phyloP scores from a whole-genome alignment of 2,113 vertebrate genomes.

The Notothenia rossii region DNA sequence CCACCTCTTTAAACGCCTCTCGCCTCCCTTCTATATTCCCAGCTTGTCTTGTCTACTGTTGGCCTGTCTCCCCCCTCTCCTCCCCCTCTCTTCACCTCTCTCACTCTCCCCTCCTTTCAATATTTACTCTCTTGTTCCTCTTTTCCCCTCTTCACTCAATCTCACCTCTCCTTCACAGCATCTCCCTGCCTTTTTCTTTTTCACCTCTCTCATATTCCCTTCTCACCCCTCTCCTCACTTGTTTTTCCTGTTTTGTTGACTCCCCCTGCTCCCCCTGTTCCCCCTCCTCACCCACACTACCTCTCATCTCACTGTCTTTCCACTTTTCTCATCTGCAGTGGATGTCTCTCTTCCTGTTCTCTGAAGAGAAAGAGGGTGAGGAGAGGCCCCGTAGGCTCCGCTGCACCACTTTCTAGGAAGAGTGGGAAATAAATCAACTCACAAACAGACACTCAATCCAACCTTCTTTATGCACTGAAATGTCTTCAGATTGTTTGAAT shows the following conservation, averaged over 20 bases:
- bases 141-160: constrained; percentile 42
- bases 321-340: constrained; percentile 15
- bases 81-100: constrained; percentile 21
- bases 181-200: constrained; percentile 3
- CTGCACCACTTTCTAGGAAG: constrained; percentile 11
- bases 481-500: not conserved
- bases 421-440: constrained; percentile 1
- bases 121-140: constrained; percentile 40
- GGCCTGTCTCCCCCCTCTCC: constrained; percentile 34
- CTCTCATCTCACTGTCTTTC: constrained; percentile 14
- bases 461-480: not conserved
- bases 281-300: constrained; percentile 11
- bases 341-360: constrained; percentile 34
- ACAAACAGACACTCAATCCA: constrained; percentile 10
- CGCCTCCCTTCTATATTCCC: constrained; percentile 47
- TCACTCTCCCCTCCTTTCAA: not conserved
- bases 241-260: constrained; percentile 44
- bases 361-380: constrained; percentile 13
- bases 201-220: constrained; percentile 4
- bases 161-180: constrained; percentile 26
- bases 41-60: constrained; percentile 48
- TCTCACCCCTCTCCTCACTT: constrained; percentile 9
- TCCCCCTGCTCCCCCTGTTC: constrained; percentile 1
- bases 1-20: constrained; percentile 54
- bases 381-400: constrained; percentile 3